These are phyloP conservation scores for Dicaeum eximium DNA, from an alignment of 2,113 vertebrate genomes.

Conservation along the genomic window DNA sequence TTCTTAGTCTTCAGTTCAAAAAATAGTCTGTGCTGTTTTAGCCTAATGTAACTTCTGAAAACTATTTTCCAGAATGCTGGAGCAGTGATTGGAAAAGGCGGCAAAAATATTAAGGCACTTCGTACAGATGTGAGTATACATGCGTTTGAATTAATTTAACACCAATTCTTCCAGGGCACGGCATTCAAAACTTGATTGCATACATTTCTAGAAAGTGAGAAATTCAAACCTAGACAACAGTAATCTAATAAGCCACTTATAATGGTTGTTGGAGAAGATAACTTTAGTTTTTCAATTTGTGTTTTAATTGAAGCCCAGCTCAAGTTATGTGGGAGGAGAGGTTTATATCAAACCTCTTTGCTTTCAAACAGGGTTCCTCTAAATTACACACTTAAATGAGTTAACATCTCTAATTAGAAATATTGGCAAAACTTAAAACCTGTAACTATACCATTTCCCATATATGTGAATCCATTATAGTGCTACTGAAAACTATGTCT, in stretches of 20 bases:
- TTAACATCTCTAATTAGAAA: constrained; percentile 55
- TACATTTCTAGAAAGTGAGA: constrained; percentile 50
- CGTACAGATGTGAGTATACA: constrained; percentile 95
- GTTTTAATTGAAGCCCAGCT: constrained; percentile 48
- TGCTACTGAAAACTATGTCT: constrained; percentile 29
- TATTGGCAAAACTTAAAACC: constrained; percentile 26
- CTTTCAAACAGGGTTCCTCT: constrained; percentile 43
- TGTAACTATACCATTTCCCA: constrained; percentile 39
- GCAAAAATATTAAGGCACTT: constrained; percentile 99
- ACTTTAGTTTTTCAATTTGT: constrained; percentile 26
- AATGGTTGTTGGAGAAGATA: constrained; percentile 21
- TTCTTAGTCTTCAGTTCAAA: background rate
- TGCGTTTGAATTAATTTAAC: constrained; percentile 59
- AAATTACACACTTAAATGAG: constrained; percentile 46
- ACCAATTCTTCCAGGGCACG: constrained; percentile 22
- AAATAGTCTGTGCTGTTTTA: background rate
- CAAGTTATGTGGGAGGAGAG: background rate
- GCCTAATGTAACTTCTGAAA: constrained; percentile 2
- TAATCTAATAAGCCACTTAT: constrained; percentile 45
- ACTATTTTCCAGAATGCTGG: constrained; percentile 87
- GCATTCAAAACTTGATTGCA: constrained; percentile 17
- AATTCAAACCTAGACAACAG: constrained; percentile 29
- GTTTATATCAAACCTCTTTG: constrained; percentile 43
- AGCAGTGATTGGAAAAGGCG: constrained; percentile 97
- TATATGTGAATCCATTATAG: constrained; percentile 17